Evolutionary conservation across 2,797 vertebrate genomes (phyloP).

Genomic region (Melopsittacus undulatus): DNA sequence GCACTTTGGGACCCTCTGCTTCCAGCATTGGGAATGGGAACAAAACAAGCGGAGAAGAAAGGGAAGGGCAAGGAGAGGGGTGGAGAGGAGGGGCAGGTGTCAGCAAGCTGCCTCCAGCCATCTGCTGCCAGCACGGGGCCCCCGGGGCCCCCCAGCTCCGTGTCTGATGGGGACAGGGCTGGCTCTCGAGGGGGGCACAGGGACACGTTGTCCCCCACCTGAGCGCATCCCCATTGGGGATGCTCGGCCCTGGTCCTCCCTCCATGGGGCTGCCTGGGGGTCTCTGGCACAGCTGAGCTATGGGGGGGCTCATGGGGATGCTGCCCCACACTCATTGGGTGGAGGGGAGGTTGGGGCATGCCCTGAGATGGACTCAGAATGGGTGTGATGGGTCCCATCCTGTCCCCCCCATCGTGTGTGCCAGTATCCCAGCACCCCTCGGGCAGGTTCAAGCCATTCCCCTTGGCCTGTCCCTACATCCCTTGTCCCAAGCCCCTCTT

Average conservation of each 20-base stretch:
- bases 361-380: not conserved
- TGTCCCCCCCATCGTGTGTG: not conserved
- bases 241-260: not conserved
- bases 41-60: not conserved
- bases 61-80: slow-evolving; percentile 1
- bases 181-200: not conserved
- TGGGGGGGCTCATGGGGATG: rapidly evolving
- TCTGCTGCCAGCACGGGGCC: slow-evolving; percentile 46
- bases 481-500: too few species aligned
- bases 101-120: slow-evolving; percentile 55
- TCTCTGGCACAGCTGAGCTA: not conserved
- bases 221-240: not conserved
- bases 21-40: not conserved
- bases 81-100: slow-evolving; percentile 52
- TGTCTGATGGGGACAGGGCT: not conserved
- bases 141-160: not conserved
- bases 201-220: not conserved
- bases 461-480: too few species aligned
- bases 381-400: not conserved
- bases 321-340: rapidly evolving
- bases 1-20: not conserved
- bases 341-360: not conserved
- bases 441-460: too few species aligned
- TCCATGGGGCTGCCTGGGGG: not conserved
- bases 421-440: not conserved